Evolutionary conservation across 2,888 invertebrate genomes (phyloP).

Genomic region (Lordiphosa fenestrarum): DNA sequence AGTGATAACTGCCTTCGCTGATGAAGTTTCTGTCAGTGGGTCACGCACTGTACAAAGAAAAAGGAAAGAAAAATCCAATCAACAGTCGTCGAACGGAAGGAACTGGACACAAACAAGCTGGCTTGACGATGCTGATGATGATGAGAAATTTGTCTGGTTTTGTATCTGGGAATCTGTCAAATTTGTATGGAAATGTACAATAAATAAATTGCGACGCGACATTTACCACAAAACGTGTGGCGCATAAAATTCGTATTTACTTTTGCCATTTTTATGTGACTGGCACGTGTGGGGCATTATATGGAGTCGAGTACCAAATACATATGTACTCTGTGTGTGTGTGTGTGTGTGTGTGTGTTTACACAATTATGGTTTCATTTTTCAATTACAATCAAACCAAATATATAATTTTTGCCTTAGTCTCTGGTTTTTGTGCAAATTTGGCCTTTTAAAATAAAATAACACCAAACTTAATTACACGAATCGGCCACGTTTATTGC

Average conservation of each 20-base stretch:
- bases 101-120: slow-evolving; percentile 2
- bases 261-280: slow-evolving; percentile 4
- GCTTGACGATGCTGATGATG: not conserved
- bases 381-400: too few species aligned
- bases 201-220: slow-evolving; percentile 15
- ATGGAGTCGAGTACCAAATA: slow-evolving; percentile 4
- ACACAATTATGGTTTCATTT: too few species aligned
- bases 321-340: not conserved
- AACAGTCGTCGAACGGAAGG: slow-evolving; percentile 4
- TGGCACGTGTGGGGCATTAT: slow-evolving; percentile 17
- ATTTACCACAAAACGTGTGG: slow-evolving; percentile 31
- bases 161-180: slow-evolving; percentile 34
- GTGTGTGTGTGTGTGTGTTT: too few species aligned
- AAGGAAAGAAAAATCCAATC: not conserved
- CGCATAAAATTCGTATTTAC: slow-evolving; percentile 17
- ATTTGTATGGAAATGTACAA: slow-evolving; percentile 50
- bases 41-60: slow-evolving; percentile 4
- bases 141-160: slow-evolving; percentile 14
- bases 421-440: too few species aligned
- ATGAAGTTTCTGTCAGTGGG: slow-evolving; percentile 1
- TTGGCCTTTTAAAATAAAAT: too few species aligned
- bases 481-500: too few species aligned
- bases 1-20: slow-evolving; percentile 13
- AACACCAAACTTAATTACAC: too few species aligned
- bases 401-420: too few species aligned